phyloP scores from a whole-genome alignment of 2,888 invertebrate genomes.

The Acleris cristana region DNA sequence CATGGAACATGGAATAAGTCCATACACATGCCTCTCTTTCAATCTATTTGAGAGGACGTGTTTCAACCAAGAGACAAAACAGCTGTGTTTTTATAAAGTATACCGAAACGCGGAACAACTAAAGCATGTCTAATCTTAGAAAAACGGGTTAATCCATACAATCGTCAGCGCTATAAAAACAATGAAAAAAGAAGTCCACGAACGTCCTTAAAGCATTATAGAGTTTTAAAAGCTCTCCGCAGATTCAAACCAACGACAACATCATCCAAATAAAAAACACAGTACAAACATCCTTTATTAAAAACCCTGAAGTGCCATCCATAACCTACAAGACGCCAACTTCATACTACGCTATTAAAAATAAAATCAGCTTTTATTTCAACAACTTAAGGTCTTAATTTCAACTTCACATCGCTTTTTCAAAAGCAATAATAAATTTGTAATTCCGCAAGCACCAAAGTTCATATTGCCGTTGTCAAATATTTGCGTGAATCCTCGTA shows the following conservation, averaged over 20 bases:
- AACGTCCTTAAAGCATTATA: slow-evolving; percentile 4
- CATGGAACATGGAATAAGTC: too few species aligned
- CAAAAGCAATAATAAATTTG: slow-evolving; percentile 13
- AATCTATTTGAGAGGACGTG: too few species aligned
- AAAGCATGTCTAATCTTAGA: slow-evolving; percentile 1
- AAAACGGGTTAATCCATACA: not conserved
- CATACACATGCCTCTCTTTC: too few species aligned
- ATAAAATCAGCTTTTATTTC: not conserved
- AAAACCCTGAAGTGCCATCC: slow-evolving; percentile 33
- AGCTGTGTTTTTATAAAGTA: too few species aligned
- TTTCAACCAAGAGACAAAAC: too few species aligned
- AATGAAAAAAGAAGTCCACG: slow-evolving; percentile 11
- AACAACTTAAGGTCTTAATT: not conserved
- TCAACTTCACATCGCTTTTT: not conserved
- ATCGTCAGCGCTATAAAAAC: slow-evolving; percentile 3
- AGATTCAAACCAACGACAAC: slow-evolving; percentile 21
- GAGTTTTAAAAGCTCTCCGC: slow-evolving; percentile 12
- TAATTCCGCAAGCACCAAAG: not conserved
- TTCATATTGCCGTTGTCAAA: not conserved
- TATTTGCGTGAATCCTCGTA: not conserved
- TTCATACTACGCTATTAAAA: not conserved
- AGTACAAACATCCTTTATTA: slow-evolving; percentile 25
- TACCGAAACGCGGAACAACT: not conserved
- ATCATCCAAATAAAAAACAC: not conserved
- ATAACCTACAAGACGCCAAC: slow-evolving; percentile 13